Evolutionary conservation across 1,140 invertebrate genomes (phyloP), one percentile per base, ranked within the genome.

Genomic region (Pogonomyrmex californicus): DNA sequence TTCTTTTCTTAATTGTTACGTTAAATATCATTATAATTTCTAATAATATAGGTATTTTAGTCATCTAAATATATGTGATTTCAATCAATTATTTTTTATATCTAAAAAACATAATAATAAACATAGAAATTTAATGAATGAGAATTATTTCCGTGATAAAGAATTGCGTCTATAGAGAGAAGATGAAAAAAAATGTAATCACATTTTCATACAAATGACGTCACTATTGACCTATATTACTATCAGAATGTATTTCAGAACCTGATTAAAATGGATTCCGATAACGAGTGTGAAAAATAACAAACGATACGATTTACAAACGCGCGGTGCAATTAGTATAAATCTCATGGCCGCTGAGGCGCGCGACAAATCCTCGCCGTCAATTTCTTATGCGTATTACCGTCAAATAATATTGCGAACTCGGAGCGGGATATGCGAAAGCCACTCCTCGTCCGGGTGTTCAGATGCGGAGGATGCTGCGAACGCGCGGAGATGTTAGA

Each of bases 321-420:
- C 44, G 33, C 51, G 49, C 36, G 30, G 10, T n/a, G 41, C 66
- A 60, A 73, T 82, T 82, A 83, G 62, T 60, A 82, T 83, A 83
- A 83, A 83, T 83, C 79, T 83, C n/a, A 75, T 41, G 47, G 5
- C 17, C 56, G 79, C 17, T 38, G 78, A 70, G 36, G 56, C 54
- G 54, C 17, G 79, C 79, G 79, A 75, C 68, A 75, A 83, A 83
- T 83, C 79, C 79, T 41, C 17, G 68, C 10, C 23, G 66, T 82
- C 56, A 75, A 83, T 75, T 83, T 62, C 79, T 83, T 30, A 70
- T 9, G 38, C 44, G 54, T 83, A 73, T 73, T 83, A 83, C 41
- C 54, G 41, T n/a, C 68, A 75, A 68, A 62, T 83, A 83, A 83
- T 83, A 83, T 73, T 73, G 68, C 79, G 51, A 73, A 41, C 41